Base-by-base conservation (phyloP, 2,113 vertebrate species). In the Rhinopomastus cyanomelas region DNA sequence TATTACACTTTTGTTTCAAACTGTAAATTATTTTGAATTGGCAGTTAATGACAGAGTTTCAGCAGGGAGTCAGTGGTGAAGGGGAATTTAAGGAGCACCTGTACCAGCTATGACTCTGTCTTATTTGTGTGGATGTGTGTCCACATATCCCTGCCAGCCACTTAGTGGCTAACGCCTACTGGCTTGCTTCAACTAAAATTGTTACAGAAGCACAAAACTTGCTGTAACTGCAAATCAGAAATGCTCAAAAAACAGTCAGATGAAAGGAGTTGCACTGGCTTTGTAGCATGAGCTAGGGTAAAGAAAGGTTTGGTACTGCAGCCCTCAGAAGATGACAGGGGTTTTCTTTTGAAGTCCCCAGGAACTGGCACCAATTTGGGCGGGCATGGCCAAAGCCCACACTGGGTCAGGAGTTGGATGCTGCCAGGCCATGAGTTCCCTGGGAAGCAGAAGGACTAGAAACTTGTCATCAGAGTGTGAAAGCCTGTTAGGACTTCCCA, bases 341-440 rank as follows among this genome's bases (percentile, higher is more conserved):
- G 37, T 83, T 64, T 74, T 59, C 49, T 49, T 74, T 42, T 12
- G 26, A 87, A 73, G 51, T 59, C 32, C 16, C 29, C 32, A 30
- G 73, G 61, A 79, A 55, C 14, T 1, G 0, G 51, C 22, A 42
- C 5, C 18, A 77, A 20, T 81, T n/a, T n/a, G 0, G 0, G 36
- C 29, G 81, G n/a, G 9, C 20, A 16, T n/a, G 42, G 65, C 48
- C 20, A 25, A 46, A 78, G 42, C 29, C 36, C 10, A 7, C 0
- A 1, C 52, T 36, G 34, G 21, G 17, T 34, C 51, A 71, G 65
- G 30, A 85, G 18, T 16, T 39, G 42, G 25, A 11, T 67, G 52
- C 20, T 3, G 1, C 46, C 53, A 72, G 59, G 36, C 16, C 27
- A 25, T 1, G 14, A 26, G 32, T 53, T 36, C 23, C 42, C 1